A percentile compares a stretch with the other conserved stretches of the same genome.
Conservation (phyloP, 2,888 invertebrate genomes). For the Parnassius smintheus region DNA sequence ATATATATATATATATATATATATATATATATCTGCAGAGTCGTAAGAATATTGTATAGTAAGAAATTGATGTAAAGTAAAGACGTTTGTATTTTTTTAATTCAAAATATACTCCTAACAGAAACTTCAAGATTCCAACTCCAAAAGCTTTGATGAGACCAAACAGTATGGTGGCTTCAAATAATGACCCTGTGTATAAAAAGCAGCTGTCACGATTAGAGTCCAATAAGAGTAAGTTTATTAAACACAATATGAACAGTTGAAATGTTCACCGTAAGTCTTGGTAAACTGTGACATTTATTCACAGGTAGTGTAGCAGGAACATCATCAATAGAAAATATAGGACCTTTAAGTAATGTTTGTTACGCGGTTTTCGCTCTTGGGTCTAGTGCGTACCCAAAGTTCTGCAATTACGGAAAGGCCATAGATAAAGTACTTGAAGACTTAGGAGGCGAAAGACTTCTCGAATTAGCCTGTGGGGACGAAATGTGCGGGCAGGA, state of each 20-base stretch:
- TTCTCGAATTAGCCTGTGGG: conserved; percentile 89
- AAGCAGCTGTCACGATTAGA: conserved; percentile 82
- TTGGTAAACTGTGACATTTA: neutral
- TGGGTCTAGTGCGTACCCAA: conserved; percentile 97
- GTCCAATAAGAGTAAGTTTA: conserved; percentile 67
- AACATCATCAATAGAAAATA: conserved; percentile 87
- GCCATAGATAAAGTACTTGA: conserved; percentile 94
- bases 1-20: too few relatives aligned
- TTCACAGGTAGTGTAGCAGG: conserved; percentile 86
- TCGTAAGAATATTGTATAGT: neutral
- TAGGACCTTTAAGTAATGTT: conserved; percentile 94
- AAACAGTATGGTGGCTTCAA: conserved; percentile 83
- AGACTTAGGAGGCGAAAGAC: conserved; percentile 93
- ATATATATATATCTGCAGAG: neutral
- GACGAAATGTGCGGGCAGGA: conserved; percentile 98
- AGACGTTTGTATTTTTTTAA: too few relatives aligned
- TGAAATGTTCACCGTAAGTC: too few relatives aligned
- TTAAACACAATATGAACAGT: too few relatives aligned
- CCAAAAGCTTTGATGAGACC: conserved; percentile 94
- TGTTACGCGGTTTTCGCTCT: conserved; percentile 96
- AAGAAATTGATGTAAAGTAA: too few relatives aligned
- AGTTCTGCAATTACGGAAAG: conserved; percentile 96
- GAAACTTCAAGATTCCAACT: conserved; percentile 85
- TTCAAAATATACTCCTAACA: conserved; percentile 33
- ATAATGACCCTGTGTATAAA: conserved; percentile 68